These are phyloP conservation scores for Drosophila greeni DNA, from an alignment of 2,888 invertebrate species.

Conservation along the genomic window DNA sequence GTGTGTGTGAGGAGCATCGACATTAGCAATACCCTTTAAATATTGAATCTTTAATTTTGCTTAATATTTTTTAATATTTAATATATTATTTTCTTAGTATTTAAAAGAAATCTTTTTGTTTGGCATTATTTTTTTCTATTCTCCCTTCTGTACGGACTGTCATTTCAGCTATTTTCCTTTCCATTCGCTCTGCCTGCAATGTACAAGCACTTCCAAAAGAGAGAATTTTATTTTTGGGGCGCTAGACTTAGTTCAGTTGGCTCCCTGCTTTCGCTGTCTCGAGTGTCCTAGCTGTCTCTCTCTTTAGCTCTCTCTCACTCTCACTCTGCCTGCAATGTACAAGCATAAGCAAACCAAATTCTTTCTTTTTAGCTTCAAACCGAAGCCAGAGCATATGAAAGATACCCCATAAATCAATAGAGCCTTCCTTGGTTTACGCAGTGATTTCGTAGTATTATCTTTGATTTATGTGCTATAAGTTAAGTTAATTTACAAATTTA, in stretches of 20 bases:
- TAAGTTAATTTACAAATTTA: not conserved
- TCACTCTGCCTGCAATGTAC: not conserved
- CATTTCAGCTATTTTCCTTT: not conserved
- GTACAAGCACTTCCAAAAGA: not conserved
- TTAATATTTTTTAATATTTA: no score
- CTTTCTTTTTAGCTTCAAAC: no score
- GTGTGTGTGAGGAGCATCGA: not conserved
- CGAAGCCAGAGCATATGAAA: no score
- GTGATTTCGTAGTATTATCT: no score
- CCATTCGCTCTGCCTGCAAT: not conserved
- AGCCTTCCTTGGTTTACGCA: not conserved
- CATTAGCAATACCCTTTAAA: constrained; percentile 1
- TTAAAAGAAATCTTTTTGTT: not conserved
- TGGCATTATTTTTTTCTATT: no score
- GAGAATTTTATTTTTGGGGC: no score
- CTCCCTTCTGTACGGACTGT: not conserved
- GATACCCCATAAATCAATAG: not conserved
- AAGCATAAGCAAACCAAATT: not conserved
- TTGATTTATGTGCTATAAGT: no score
- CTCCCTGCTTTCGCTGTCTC: no score
- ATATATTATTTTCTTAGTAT: no score
- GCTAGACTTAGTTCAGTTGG: no score
- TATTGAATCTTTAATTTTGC: no score
- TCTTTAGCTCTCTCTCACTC: not conserved
- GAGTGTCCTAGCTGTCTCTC: not conserved